Evolutionary conservation across 2,797 vertebrate species (phyloP), one percentile per base, ranked within the genome.

Genomic region (Acanthornis magna): DNA sequence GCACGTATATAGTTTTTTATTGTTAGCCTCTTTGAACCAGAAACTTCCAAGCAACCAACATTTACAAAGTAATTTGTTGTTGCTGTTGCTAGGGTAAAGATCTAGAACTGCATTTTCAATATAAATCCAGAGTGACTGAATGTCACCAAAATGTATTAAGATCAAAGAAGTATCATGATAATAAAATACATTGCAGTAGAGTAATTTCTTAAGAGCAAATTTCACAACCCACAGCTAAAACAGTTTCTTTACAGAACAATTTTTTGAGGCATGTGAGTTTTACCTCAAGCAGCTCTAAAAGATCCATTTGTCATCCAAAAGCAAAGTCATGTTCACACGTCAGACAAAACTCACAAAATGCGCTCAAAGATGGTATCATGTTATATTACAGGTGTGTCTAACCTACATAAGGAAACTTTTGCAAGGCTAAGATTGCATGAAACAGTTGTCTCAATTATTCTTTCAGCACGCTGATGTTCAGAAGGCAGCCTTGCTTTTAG

Each of bases 371-470:
- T 60, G 58, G 14, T 63, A 89, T 88, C 21, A 1, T 11, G 13
- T 30, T 43, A 10, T 27, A 38, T 36, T 47, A 78, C 53, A 91
- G 91, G 89, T 77, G 93, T 89, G 85, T 55, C 85, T 74, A 87
- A 67, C 72, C 80, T 63, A 93, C 32, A 0, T 51, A 71, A 87
- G 26, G 43, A 72, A 90, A 63, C 53, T 95, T 91, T 87, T 88
- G 88, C 85, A 95, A 95, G 80, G 74, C 71, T 62, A n/a, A 84
- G 88, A 73, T 67, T 95, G 77, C 94, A 71, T 67, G 60, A 71
- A 90, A 54, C 4, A 68, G 16, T 40, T 91, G 51, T 76, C 75
- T 85, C 63, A 70, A 60, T 43, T 78, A 61, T 29, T 51, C 67
- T 93, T 91, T 79, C 83, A 83, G 34, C 48, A 47, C 51, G 61